A percentile compares a stretch with the other conserved stretches of the same genome.
Conservation (phyloP, 2,113 vertebrate genomes). For the Nothoprocta perdicaria region DNA sequence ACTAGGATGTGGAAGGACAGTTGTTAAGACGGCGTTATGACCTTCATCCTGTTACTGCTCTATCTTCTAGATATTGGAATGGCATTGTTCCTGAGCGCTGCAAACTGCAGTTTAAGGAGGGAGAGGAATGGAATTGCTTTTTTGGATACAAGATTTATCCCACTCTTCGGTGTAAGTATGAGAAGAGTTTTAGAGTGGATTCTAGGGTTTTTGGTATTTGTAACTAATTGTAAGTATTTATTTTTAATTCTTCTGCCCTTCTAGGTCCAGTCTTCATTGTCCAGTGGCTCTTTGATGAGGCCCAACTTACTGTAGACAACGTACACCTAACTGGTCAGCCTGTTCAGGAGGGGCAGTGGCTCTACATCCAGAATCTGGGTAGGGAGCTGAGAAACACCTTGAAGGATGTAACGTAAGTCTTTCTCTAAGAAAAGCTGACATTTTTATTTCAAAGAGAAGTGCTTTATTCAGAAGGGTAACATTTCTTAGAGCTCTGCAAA, state of each 20-base stretch:
- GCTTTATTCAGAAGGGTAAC: neutral
- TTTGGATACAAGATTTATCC: conserved; percentile 97
- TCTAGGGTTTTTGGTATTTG: neutral
- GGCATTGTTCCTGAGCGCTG: conserved; percentile 92
- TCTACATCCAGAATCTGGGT: conserved; percentile 96
- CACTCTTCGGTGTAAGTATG: conserved; percentile 90
- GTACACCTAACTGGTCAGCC: conserved; percentile 96
- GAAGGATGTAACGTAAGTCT: conserved; percentile 93
- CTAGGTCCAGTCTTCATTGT: conserved; percentile 95
- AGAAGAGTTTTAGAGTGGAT: neutral
- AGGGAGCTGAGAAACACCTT: conserved; percentile 93
- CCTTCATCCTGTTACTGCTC: neutral
- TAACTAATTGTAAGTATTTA: neutral
- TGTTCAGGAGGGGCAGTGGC: conserved; percentile 95
- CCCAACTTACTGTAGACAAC: conserved; percentile 95
- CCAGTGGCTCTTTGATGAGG: conserved; percentile 98
- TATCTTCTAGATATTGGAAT: conserved; percentile 90
- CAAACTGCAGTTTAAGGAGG: conserved; percentile 85
- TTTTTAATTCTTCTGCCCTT: neutral
- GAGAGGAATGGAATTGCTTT: conserved; percentile 98
- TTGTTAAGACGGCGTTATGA: neutral
- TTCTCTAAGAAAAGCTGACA: neutral
- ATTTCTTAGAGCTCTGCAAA: neutral
- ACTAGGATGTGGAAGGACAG: neutral
- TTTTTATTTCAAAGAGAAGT: neutral